A percentile compares a stretch with the other conserved stretches of the same genome.
phyloP scores from a whole-genome alignment of 2,113 vertebrate species.

The Phalacrocorax carbo region DNA sequence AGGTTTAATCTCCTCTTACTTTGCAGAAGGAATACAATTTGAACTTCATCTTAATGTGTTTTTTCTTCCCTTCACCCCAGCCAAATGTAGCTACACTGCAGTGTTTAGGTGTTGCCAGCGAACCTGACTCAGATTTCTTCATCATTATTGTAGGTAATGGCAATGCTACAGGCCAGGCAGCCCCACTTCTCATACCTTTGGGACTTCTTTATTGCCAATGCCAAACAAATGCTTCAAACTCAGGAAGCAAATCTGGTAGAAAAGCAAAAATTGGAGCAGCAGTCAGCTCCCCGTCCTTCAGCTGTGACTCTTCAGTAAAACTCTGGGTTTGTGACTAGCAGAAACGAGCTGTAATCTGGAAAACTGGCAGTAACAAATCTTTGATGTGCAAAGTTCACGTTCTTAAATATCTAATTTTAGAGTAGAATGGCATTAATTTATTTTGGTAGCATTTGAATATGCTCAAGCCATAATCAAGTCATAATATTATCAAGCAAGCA shows the following conservation, averaged over 20 bases:
- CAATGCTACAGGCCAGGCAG: neutral
- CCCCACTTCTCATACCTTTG: neutral
- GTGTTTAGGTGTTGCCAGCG: neutral
- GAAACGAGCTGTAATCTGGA: neutral
- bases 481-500: neutral
- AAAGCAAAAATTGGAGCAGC: neutral
- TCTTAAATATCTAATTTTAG: neutral
- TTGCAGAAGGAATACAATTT: neutral
- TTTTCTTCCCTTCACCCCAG: neutral
- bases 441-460: neutral
- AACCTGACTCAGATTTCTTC: conserved; percentile 27
- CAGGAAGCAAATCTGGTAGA: neutral
- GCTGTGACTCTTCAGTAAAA: neutral
- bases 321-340: neutral
- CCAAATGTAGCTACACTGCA: neutral
- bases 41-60: neutral
- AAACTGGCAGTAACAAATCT: neutral
- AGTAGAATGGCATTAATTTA: neutral
- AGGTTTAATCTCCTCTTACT: neutral
- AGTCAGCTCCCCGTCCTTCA: neutral
- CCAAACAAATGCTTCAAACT: neutral
- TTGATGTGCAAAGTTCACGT: neutral
- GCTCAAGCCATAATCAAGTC: neutral
- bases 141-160: neutral
- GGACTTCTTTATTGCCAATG: neutral